These are phyloP conservation scores for Colaptes auratus DNA, from an alignment of 2,113 vertebrate species.

Conservation along the genomic window DNA sequence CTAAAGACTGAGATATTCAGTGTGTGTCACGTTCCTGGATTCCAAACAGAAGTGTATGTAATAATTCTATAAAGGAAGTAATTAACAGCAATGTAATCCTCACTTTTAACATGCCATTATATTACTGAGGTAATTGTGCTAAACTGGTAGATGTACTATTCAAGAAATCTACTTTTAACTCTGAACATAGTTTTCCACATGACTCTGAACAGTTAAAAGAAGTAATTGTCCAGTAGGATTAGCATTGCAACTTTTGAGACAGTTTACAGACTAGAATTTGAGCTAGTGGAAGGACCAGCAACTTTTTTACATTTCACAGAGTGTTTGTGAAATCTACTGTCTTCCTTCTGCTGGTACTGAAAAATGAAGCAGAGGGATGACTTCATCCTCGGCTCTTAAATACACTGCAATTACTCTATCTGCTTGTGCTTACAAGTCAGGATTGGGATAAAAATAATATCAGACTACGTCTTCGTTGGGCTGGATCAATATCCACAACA, in stretches of 20 bases:
- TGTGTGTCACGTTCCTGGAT: background rate
- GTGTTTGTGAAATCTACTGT: background rate
- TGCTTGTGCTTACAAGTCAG: background rate
- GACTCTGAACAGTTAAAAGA: background rate
- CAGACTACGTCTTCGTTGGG: background rate
- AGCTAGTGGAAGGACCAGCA: background rate
- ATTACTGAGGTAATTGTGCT: background rate
- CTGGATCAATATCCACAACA: background rate
- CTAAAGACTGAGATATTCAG: background rate
- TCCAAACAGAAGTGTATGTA: background rate
- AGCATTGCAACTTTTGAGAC: background rate
- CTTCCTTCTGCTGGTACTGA: background rate
- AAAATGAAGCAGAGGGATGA: background rate
- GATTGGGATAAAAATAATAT: accelerated
- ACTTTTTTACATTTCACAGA: background rate
- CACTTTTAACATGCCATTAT: background rate
- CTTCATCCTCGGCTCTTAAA: background rate
- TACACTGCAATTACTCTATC: background rate
- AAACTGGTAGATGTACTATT: background rate
- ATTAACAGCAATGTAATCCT: background rate
- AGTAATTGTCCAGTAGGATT: background rate
- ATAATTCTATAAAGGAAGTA: background rate
- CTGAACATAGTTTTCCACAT: background rate
- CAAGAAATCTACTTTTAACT: background rate
- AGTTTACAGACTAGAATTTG: background rate